phyloP scores from a whole-genome alignment of 2,113 vertebrate genomes.

The Syrmaticus mikado region DNA sequence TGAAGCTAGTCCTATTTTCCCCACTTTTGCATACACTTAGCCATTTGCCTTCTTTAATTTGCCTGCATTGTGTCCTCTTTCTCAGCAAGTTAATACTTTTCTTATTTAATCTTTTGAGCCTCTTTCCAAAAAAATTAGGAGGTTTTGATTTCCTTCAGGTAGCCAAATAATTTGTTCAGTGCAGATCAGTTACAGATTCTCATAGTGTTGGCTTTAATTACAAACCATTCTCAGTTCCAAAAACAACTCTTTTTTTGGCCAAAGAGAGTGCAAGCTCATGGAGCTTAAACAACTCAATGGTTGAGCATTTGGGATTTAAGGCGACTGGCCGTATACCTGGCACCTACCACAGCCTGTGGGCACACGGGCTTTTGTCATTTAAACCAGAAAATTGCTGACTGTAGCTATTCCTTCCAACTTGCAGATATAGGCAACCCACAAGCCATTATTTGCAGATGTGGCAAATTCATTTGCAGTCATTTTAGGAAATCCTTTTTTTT shows the following conservation, averaged over 20 bases:
- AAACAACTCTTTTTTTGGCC: not conserved
- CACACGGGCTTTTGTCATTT: not conserved
- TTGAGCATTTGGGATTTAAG: conserved; percentile 8
- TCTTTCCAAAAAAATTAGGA: not conserved
- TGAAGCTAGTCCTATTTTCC: not conserved
- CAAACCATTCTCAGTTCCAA: not conserved
- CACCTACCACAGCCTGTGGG: not conserved
- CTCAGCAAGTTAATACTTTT: not conserved
- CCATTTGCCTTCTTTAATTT: not conserved
- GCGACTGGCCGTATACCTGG: not conserved
- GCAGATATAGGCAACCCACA: not conserved
- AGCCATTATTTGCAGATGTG: conserved; percentile 1
- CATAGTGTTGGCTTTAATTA: conserved; percentile 5
- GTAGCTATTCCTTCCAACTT: not conserved
- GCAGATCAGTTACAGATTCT: conserved; percentile 23
- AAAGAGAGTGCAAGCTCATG: not conserved
- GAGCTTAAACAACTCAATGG: conserved; percentile 8
- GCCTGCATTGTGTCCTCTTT: not conserved
- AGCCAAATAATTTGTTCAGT: conserved; percentile 65
- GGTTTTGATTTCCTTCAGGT: conserved; percentile 36
- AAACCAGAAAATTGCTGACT: conserved; percentile 1
- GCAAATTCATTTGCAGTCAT: conserved; percentile 27
- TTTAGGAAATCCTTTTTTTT: conserved; percentile 43
- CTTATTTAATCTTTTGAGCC: not conserved
- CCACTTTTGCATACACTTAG: not conserved